Conservation (phyloP, 2,888 invertebrate species). For the Drosophila setosimentum region DNA sequence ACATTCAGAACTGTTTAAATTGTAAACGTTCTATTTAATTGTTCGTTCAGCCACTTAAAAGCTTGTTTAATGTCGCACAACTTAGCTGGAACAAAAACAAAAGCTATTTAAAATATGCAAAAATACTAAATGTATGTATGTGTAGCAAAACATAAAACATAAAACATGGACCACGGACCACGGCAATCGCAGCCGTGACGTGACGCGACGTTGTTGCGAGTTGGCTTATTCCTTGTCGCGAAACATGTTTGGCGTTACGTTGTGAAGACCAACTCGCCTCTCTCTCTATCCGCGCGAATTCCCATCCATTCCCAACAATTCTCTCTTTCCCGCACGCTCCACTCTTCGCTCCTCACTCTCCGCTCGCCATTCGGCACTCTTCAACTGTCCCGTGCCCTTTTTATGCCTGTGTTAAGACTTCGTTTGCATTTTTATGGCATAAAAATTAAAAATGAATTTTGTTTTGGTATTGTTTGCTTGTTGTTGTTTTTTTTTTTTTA, state of each 20-base stretch:
- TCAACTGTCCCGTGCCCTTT: constrained; percentile 17
- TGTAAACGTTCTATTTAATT: constrained; percentile 52
- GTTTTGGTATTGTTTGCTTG: constrained; percentile 62
- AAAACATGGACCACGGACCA: constrained; percentile 45
- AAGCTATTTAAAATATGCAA: constrained; percentile 15
- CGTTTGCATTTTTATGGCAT: constrained; percentile 82
- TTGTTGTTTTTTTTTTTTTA: constrained; percentile 35
- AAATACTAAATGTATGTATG: constrained; percentile 27
- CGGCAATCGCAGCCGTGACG: constrained; percentile 49
- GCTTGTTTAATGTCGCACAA: constrained; percentile 50
- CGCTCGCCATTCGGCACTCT: background rate
- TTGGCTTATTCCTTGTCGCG: constrained; percentile 55
- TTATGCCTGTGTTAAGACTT: constrained; percentile 55
- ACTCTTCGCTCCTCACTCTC: background rate
- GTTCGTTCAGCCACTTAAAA: constrained; percentile 53
- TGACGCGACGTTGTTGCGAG: constrained; percentile 35
- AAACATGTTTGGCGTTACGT: constrained; percentile 52
- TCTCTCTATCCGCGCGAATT: background rate
- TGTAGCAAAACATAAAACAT: constrained; percentile 11
- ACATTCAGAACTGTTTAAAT: constrained; percentile 8
- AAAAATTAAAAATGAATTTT: constrained; percentile 81
- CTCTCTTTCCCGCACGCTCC: constrained; percentile 8
- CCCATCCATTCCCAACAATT: too few species aligned
- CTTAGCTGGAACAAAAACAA: constrained; percentile 16
- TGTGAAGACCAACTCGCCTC: constrained; percentile 1